phyloP scores from a whole-genome alignment of 2,888 invertebrate genomes.

The Scaptomyza parva region DNA sequence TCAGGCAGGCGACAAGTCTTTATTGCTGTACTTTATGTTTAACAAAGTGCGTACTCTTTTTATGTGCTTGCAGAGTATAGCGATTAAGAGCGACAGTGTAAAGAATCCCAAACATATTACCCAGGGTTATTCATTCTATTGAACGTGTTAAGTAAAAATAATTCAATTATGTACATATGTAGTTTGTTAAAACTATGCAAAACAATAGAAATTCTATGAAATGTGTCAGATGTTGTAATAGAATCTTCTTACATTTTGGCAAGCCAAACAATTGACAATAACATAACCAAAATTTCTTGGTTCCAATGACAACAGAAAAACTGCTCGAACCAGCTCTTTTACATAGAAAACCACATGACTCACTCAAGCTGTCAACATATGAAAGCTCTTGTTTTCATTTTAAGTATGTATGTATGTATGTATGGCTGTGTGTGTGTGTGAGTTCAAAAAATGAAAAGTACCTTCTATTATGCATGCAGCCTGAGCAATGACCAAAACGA shows the following conservation, averaged over 20 bases:
- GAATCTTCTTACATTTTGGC: neutral
- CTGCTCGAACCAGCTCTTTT: constrained; percentile 31
- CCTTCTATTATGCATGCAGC: constrained; percentile 75
- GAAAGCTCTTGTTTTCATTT: constrained; percentile 13
- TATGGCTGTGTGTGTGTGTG: constrained; percentile 18
- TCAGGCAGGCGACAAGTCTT: constrained; percentile 43
- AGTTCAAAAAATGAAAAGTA: constrained; percentile 26
- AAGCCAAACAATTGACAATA: constrained; percentile 10
- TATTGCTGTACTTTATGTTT: constrained; percentile 62
- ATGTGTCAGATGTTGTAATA: neutral
- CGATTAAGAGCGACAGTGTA: constrained; percentile 18
- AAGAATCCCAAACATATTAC: constrained; percentile 3
- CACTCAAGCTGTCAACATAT: constrained; percentile 65
- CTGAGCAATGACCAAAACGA: constrained; percentile 71
- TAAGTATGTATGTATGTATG: constrained; percentile 11
- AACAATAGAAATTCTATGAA: neutral
- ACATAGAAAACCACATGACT: constrained; percentile 62
- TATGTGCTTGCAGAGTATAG: constrained; percentile 37
- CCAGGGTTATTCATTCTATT: neutral
- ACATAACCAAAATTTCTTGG: constrained; percentile 37
- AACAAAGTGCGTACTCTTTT: constrained; percentile 69
- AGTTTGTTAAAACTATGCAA: neutral
- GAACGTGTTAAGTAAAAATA: neutral
- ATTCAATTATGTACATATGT: neutral
- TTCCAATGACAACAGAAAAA: constrained; percentile 13